Percentiles rank a stretch among this genome's conserved stretches.
phyloP scores from a whole-genome alignment of 2,113 vertebrate genomes.

The Pseudopodoces humilis region DNA sequence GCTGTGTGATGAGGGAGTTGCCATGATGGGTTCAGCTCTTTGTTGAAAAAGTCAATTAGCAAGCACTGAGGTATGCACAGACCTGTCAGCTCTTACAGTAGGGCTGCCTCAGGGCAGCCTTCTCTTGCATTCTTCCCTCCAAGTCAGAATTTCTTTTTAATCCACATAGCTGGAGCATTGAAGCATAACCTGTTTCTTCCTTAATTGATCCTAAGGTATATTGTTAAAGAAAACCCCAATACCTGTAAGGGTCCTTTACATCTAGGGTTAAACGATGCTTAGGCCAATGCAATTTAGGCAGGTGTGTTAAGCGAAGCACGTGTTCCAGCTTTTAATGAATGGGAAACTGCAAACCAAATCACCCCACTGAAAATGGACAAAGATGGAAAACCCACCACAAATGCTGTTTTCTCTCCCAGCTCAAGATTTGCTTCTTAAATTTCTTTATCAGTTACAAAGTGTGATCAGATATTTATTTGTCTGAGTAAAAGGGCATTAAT shows the following conservation, averaged over 20 bases:
- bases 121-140: background rate
- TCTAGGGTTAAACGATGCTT: background rate
- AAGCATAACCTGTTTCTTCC: constrained; percentile 13
- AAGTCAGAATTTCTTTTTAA: constrained; percentile 3
- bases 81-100: constrained; percentile 9
- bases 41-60: background rate
- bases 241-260: background rate
- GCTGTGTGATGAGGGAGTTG: background rate
- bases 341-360: background rate
- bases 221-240: background rate
- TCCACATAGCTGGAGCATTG: background rate
- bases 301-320: background rate
- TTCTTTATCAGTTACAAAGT: background rate
- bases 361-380: background rate
- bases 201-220: constrained; percentile 9
- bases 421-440: background rate
- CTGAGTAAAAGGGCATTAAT: background rate
- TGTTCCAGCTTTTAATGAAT: background rate
- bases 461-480: background rate
- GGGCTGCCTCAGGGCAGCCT: background rate
- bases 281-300: background rate
- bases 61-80: constrained; percentile 11
- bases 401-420: background rate
- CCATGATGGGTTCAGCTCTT: background rate
- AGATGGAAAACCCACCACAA: background rate